A percentile compares a stretch with the other conserved stretches of the same genome.
phyloP scores from a whole-genome alignment of 1,140 invertebrate species.

The Manduca sexta region DNA sequence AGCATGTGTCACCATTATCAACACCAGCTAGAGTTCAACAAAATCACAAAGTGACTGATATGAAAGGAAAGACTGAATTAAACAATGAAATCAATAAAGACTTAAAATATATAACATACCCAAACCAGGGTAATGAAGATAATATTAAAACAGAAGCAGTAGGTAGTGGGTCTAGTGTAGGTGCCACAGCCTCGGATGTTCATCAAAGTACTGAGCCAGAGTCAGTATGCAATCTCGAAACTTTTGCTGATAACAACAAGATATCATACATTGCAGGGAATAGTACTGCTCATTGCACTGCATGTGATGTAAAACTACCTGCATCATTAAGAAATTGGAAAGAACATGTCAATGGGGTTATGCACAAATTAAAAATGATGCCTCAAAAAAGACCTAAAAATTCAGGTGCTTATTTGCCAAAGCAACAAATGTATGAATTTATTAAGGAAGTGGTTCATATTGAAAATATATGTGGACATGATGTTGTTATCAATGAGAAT shows the following conservation, averaged over 20 bases:
- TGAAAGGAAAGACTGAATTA: too few relatives aligned
- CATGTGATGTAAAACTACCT: constrained; percentile 21
- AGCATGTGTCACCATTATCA: too few relatives aligned
- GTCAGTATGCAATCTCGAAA: background rate
- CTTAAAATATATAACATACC: too few relatives aligned
- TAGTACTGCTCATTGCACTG: constrained; percentile 17
- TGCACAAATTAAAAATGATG: constrained; percentile 15
- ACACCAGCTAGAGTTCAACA: too few relatives aligned
- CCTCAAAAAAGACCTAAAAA: background rate
- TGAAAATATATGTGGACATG: background rate
- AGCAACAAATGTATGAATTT: background rate
- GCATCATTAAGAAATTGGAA: constrained; percentile 22
- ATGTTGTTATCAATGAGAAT: constrained; percentile 20
- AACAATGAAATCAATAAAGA: too few relatives aligned
- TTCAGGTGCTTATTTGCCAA: too few relatives aligned
- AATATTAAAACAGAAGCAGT: too few relatives aligned
- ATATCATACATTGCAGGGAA: constrained; percentile 16
- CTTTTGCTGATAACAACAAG: constrained; percentile 23
- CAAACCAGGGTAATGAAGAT: too few relatives aligned
- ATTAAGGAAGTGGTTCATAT: background rate
- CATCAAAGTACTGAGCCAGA: background rate
- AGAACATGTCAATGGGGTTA: constrained; percentile 20
- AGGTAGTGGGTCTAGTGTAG: too few relatives aligned
- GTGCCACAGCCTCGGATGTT: too few relatives aligned
- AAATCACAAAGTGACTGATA: too few relatives aligned